These are phyloP conservation scores for Nipponacmea schrenckii DNA, from an alignment of 2,888 invertebrate genomes.

Conservation along the genomic window DNA sequence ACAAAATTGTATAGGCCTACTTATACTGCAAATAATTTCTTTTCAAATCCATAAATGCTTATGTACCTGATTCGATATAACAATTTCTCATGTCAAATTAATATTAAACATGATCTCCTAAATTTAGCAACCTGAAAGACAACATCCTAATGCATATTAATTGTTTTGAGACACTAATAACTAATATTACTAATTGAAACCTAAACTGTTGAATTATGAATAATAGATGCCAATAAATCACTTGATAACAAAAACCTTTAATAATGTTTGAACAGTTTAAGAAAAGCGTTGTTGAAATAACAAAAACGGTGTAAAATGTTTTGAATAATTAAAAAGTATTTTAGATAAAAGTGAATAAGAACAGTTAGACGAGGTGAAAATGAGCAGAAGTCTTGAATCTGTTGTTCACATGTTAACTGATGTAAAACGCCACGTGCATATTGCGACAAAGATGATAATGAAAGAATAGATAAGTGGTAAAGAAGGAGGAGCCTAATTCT, in stretches of 20 bases:
- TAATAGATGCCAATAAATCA: background rate
- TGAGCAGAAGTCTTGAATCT: slow-evolving; percentile 15
- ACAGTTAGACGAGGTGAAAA: slow-evolving; percentile 15
- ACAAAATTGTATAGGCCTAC: too few species aligned
- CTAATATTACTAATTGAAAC: too few species aligned
- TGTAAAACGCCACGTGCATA: background rate
- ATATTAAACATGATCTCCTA: too few species aligned
- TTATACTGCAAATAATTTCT: too few species aligned
- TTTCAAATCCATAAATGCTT: too few species aligned
- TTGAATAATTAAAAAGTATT: slow-evolving; percentile 5
- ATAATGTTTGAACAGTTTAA: background rate
- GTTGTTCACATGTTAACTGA: slow-evolving; percentile 9
- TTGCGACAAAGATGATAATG: background rate
- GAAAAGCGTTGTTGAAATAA: background rate
- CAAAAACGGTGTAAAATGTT: background rate
- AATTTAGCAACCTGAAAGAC: too few species aligned
- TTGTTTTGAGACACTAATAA: too few species aligned
- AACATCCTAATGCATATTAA: too few species aligned
- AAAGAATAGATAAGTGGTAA: background rate
- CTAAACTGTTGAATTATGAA: background rate
- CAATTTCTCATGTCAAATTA: too few species aligned
- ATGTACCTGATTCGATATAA: too few species aligned
- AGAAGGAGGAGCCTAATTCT: slow-evolving; percentile 2
- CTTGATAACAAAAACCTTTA: background rate
- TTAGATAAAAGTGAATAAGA: background rate